These are phyloP conservation scores for Heliothis peltigera DNA, from an alignment of 2,888 invertebrate genomes.

Conservation along the genomic window DNA sequence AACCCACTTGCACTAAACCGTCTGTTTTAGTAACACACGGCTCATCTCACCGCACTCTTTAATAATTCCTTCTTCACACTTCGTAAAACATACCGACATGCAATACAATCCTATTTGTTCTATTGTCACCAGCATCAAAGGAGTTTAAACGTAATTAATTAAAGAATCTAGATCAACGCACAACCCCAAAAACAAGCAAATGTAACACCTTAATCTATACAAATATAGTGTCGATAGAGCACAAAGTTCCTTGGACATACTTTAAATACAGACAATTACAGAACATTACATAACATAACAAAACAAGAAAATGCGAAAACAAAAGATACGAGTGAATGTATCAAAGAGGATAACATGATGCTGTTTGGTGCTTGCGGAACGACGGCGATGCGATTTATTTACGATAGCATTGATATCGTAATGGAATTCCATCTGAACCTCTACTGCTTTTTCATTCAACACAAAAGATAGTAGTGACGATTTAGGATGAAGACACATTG, in stretches of 20 bases:
- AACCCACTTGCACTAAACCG: slow-evolving; percentile 20
- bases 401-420: background rate
- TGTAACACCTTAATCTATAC: slow-evolving; percentile 28
- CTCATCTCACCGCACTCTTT: slow-evolving; percentile 52
- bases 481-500: background rate
- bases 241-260: slow-evolving; percentile 45
- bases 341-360: slow-evolving; percentile 64
- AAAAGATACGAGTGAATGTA: slow-evolving; percentile 64
- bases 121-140: slow-evolving; percentile 64
- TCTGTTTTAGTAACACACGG: slow-evolving; percentile 40
- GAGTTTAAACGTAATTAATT: slow-evolving; percentile 66
- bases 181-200: slow-evolving; percentile 41
- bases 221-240: slow-evolving; percentile 41
- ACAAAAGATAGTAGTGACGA: background rate
- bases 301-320: slow-evolving; percentile 64
- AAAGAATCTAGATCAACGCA: slow-evolving; percentile 63
- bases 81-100: slow-evolving; percentile 53
- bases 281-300: slow-evolving; percentile 66
- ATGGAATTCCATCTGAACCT: background rate
- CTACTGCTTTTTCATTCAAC: background rate
- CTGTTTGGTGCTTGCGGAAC: slow-evolving; percentile 44
- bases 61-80: slow-evolving; percentile 59
- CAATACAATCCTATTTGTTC: slow-evolving; percentile 56
- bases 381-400: slow-evolving; percentile 52
- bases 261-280: slow-evolving; percentile 62